phyloP scores from a whole-genome alignment of 2,113 vertebrate species.

The Hyla sarda region DNA sequence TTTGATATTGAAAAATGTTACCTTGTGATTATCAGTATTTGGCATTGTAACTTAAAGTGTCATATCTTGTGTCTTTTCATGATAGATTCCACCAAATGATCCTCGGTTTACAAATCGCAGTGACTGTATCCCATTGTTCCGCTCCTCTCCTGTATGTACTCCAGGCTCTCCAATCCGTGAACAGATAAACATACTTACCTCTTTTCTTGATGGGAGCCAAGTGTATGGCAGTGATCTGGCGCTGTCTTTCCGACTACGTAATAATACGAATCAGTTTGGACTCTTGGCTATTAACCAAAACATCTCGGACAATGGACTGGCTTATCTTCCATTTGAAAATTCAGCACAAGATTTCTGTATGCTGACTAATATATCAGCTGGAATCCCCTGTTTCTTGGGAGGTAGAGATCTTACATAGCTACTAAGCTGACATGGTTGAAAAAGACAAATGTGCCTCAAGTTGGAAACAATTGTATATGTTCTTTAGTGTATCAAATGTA shows the following conservation, averaged over 20 bases:
- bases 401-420: constrained; percentile 61
- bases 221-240: constrained; percentile 84
- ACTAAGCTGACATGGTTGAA: too few species aligned
- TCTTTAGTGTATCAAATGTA: too few species aligned
- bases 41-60: not conserved
- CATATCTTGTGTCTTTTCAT: not conserved
- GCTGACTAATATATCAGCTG: constrained; percentile 57
- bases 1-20: not conserved
- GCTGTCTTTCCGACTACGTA: constrained; percentile 73
- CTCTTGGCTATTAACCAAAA: constrained; percentile 78
- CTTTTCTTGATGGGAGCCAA: constrained; percentile 86
- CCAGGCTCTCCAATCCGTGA: constrained; percentile 70
- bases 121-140: constrained; percentile 82
- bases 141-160: constrained; percentile 77
- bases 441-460: too few species aligned
- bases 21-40: not conserved
- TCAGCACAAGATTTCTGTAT: constrained; percentile 67
- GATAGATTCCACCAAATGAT: constrained; percentile 83
- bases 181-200: constrained; percentile 87
- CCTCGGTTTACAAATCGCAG: constrained; percentile 68
- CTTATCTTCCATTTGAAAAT: constrained; percentile 76
- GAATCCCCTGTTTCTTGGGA: constrained; percentile 73
- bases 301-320: constrained; percentile 74
- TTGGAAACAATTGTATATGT: too few species aligned
- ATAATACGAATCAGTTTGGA: constrained; percentile 78